Conservation (phyloP, 2,888 invertebrate genomes). For the Drosophila stalkeri region DNA sequence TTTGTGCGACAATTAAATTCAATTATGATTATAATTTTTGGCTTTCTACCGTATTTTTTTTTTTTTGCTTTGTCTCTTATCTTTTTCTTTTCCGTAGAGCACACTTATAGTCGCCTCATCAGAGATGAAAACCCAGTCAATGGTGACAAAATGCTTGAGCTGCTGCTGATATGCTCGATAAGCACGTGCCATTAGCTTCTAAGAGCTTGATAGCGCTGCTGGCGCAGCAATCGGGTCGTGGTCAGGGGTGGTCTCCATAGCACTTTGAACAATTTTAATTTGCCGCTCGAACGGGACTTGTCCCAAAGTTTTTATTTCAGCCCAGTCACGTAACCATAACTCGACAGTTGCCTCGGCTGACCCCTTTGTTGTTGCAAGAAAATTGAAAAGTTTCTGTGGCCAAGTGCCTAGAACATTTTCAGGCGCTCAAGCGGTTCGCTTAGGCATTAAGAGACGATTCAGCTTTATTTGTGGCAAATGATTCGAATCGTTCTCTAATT, state of each 20-base stretch:
- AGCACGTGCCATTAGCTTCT: conserved; percentile 73
- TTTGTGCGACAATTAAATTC: conserved; percentile 30
- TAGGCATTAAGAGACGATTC: conserved; percentile 2
- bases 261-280: conserved; percentile 69
- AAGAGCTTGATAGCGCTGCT: background rate
- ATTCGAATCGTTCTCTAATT: background rate
- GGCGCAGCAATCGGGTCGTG: too few species aligned
- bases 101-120: conserved; percentile 48
- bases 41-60: background rate
- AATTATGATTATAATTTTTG: conserved; percentile 32
- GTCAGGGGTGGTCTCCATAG: background rate
- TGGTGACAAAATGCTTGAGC: conserved; percentile 67
- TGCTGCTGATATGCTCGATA: conserved; percentile 69
- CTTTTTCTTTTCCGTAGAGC: conserved; percentile 22
- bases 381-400: conserved; percentile 64
- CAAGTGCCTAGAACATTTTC: conserved; percentile 42
- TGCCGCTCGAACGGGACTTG: conserved; percentile 62
- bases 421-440: conserved; percentile 15
- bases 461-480: background rate
- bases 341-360: conserved; percentile 26
- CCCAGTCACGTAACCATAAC: conserved; percentile 70
- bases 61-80: background rate
- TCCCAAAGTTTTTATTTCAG: conserved; percentile 41
- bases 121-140: conserved; percentile 41
- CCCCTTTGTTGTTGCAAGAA: conserved; percentile 52